Evolutionary conservation across 2,113 vertebrate species (phyloP).

Genomic region (Trichechus manatus): DNA sequence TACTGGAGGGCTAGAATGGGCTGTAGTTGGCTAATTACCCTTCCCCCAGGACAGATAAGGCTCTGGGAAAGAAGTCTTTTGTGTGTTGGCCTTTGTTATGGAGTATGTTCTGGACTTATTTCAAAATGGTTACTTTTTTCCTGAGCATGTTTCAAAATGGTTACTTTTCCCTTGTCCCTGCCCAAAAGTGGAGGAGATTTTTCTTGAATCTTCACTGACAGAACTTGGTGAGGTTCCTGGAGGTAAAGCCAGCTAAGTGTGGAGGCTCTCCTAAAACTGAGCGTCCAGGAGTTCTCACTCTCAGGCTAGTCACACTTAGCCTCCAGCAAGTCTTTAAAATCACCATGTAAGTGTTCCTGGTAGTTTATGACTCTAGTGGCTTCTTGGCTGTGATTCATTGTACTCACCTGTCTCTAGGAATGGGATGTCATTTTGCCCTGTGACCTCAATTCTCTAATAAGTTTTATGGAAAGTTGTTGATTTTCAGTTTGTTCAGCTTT

Average conservation of each 20-base stretch:
- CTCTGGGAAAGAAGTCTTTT: conserved; percentile 53
- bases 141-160: not conserved
- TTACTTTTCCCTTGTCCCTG: conserved; percentile 20
- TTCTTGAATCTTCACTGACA: conserved; percentile 35
- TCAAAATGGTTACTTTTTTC: conserved; percentile 41
- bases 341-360: conserved; percentile 33
- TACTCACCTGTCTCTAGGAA: conserved; percentile 26
- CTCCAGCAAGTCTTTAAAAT: conserved; percentile 27
- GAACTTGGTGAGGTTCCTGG: conserved; percentile 24
- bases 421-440: not conserved
- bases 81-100: conserved; percentile 38
- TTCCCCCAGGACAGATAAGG: conserved; percentile 12
- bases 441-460: conserved; percentile 40
- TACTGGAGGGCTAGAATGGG: not conserved
- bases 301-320: not conserved
- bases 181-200: conserved; percentile 38
- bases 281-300: not conserved
- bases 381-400: not conserved
- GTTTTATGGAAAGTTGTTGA: conserved; percentile 32
- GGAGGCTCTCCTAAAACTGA: not conserved
- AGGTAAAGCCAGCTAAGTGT: not conserved
- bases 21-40: conserved; percentile 3
- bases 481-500: conserved; percentile 53
- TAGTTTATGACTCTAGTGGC: not conserved
- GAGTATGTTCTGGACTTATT: conserved; percentile 47